Base-by-base conservation (phyloP, 2,888 invertebrate genomes). In the Onchidella celtica region DNA sequence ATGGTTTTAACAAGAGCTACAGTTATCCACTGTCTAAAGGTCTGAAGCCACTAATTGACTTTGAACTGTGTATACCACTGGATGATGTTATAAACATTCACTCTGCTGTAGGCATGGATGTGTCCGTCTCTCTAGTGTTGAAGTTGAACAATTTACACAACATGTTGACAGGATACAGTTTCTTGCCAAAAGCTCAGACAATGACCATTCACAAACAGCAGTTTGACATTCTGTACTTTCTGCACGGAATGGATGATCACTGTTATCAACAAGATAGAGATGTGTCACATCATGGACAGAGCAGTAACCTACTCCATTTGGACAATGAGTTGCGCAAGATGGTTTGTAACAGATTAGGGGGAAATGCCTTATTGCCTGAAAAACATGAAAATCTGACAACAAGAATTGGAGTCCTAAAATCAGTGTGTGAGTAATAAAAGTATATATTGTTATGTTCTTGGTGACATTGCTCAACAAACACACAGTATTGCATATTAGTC, bases 141-240 rank as follows among this genome's bases (percentile, higher is more conserved):
- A 61, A 27, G 17, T 61, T 74, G 4, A n/a, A 1, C 21, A 61
- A 74, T 61, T 24, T 21, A 21, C n/a, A 21, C 4, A 21, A 27
- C 24, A 34, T 6, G 32, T 9, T 2, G 38, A 27, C 4, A 61
- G 36, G 47, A 38, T 24, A 61, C 4, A n/a, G 24, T 32, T 27
- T 61, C 24, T 40, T 38, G 17, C 61, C 59, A 6, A 74, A 74
- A 57, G 29, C 34, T 6, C 6, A 36, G 27, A 61, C 17, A 24
- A 29, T 74, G n/a, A 38, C 34, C 11, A 59, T 74, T 14, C 29
- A 59, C 27, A 74, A 38, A 61, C 38, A 74, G 11, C 27, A 74
- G 11, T 27, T 74, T 38, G 74, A 74, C 40, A 47, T 65, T 27
- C 29, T 29, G 66, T 27, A 65, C 66, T 76, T 76, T 66, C 24